phyloP scores from a whole-genome alignment of 2,113 vertebrate genomes.

The Alexandromys fortis region DNA sequence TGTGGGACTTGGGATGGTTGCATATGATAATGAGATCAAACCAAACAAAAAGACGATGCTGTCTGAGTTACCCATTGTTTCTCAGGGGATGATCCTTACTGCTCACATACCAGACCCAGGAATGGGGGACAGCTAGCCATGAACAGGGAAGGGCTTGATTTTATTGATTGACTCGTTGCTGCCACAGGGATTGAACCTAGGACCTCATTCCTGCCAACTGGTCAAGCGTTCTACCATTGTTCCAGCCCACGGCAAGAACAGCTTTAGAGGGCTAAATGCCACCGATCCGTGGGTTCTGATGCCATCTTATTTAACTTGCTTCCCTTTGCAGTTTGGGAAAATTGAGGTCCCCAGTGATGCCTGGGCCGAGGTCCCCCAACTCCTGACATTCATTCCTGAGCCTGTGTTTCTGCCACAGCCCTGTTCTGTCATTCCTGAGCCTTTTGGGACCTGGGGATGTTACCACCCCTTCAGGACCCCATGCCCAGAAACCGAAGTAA shows the following conservation, averaged over 20 bases:
- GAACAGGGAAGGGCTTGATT: background rate
- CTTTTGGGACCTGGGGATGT: background rate
- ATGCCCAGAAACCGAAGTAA: background rate
- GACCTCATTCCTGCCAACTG: background rate
- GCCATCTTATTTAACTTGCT: background rate
- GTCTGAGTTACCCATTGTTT: accelerated
- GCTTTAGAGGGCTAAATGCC: too few relatives aligned
- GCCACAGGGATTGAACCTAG: background rate
- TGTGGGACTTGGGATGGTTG: background rate
- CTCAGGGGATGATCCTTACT: background rate
- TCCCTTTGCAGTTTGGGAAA: background rate
- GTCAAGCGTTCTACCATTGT: background rate
- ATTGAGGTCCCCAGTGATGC: background rate
- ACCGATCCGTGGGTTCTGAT: accelerated
- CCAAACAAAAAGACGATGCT: background rate
- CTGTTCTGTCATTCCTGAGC: background rate
- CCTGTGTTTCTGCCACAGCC: accelerated
- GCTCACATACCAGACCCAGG: background rate
- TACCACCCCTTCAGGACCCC: too few relatives aligned
- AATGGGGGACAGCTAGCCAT: background rate
- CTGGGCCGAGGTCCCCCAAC: background rate
- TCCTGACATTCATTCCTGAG: background rate
- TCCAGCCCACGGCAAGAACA: background rate
- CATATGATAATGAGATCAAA: accelerated
- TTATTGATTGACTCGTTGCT: background rate